A percentile compares a stretch with the other conserved stretches of the same genome.
phyloP scores from a whole-genome alignment of 92 coral and sea anemone genomes.

The Phenganax subtilis region DNA sequence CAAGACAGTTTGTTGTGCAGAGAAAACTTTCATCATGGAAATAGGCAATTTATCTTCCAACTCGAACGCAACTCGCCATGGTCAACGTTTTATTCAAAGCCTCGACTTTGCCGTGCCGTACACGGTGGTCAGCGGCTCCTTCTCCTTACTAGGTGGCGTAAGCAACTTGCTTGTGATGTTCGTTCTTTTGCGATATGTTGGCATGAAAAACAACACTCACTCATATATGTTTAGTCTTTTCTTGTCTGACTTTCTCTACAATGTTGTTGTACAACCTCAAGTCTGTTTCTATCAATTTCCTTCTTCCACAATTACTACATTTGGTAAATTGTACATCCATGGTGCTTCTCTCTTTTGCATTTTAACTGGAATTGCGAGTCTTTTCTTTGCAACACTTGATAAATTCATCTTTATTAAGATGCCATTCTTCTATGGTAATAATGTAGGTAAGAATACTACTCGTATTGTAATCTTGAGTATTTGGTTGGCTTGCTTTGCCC shows the following conservation, averaged over 20 bases:
- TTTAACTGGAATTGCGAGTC: not conserved
- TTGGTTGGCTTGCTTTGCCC: not conserved
- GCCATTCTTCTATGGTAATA: constrained; percentile 3
- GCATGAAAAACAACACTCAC: constrained; percentile 3
- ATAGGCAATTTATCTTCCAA: not conserved
- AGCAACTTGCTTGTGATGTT: constrained; percentile 19
- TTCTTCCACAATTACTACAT: not conserved
- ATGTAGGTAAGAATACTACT: constrained; percentile 7
- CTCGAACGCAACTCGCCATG: constrained; percentile 3
- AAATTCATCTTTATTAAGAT: constrained; percentile 15
- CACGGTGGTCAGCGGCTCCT: constrained; percentile 1
- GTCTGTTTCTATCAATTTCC: constrained; percentile 5
- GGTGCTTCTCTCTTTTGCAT: not conserved
- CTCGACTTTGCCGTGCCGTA: constrained; percentile 18
- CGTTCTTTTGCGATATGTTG: constrained; percentile 1
- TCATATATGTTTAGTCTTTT: constrained; percentile 25
- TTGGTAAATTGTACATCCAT: not conserved
- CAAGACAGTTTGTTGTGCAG: not conserved
- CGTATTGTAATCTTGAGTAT: not conserved
- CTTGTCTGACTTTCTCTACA: constrained; percentile 28
- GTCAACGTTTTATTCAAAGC: not conserved
- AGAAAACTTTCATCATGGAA: not conserved
- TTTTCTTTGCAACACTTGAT: constrained; percentile 26
- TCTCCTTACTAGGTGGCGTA: constrained; percentile 14
- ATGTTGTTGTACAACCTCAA: constrained; percentile 23